Evolutionary conservation across 2,888 invertebrate genomes (phyloP).

Genomic region (Tetramorium bicarinatum): DNA sequence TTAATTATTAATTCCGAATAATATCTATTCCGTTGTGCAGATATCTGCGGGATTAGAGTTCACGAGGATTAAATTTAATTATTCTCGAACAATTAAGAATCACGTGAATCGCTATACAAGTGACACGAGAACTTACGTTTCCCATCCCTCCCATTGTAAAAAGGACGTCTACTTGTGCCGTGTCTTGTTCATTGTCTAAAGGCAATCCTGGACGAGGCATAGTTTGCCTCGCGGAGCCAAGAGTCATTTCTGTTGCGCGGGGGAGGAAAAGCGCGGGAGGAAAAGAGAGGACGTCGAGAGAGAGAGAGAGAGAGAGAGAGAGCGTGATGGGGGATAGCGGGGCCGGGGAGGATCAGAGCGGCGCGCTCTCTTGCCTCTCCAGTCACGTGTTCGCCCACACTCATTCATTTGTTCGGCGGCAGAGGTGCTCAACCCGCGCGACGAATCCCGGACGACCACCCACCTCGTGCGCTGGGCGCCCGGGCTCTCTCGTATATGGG

Average conservation of each 20-base stretch:
- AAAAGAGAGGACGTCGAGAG: constrained; percentile 24
- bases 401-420: constrained; percentile 82
- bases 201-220: constrained; percentile 52
- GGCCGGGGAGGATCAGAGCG: constrained; percentile 50
- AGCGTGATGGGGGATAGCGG: constrained; percentile 37
- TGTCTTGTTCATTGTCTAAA: constrained; percentile 20
- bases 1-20: not conserved
- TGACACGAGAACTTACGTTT: constrained; percentile 14
- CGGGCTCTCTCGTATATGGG: constrained; percentile 33
- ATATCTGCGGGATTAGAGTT: not conserved
- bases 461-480: constrained; percentile 57
- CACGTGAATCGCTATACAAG: not conserved
- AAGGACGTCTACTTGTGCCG: not conserved
- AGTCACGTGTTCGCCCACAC: constrained; percentile 83
- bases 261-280: constrained; percentile 55
- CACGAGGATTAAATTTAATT: not conserved
- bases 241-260: constrained; percentile 75
- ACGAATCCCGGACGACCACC: constrained; percentile 64
- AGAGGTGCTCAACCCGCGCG: constrained; percentile 78
- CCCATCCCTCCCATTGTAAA: not conserved
- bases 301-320: constrained; percentile 50
- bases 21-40: not conserved
- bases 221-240: constrained; percentile 65
- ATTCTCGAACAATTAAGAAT: not conserved
- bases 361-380: constrained; percentile 74